Evolutionary conservation across 2,797 vertebrate genomes (phyloP).

Genomic region (Merluccius polli): DNA sequence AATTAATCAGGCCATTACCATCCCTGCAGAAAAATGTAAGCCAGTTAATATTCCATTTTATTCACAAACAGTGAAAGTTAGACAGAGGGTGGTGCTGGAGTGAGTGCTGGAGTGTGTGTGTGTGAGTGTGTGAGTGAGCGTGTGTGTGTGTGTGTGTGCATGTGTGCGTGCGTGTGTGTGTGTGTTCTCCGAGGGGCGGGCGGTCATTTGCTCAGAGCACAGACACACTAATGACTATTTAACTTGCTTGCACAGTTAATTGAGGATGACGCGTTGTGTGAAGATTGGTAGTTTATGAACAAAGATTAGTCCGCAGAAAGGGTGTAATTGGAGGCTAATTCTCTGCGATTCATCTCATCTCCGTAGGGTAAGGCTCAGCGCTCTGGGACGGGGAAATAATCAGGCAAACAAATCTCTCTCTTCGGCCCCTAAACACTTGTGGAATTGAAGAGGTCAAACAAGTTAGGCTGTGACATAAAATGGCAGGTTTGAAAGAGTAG

Average conservation of each 20-base stretch:
- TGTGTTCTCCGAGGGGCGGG: constrained; percentile 11
- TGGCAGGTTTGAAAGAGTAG: neutral
- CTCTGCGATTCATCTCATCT: constrained; percentile 58
- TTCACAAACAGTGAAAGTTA: neutral
- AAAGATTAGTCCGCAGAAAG: constrained; percentile 42
- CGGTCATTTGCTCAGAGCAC: constrained; percentile 42
- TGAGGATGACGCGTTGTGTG: constrained; percentile 57
- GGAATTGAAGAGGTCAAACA: constrained; percentile 30
- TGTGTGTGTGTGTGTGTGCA: neutral
- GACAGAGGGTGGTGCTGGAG: neutral
- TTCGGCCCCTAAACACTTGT: constrained; percentile 39
- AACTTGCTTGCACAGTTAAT: constrained; percentile 60
- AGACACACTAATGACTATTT: constrained; percentile 66
- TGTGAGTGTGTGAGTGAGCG: neutral
- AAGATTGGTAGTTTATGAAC: constrained; percentile 25
- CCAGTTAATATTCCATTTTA: neutral
- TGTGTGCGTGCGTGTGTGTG: constrained; percentile 24
- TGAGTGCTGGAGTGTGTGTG: neutral
- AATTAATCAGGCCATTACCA: neutral
- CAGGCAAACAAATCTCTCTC: constrained; percentile 56
- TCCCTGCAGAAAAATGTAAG: neutral
- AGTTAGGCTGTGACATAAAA: constrained; percentile 26
- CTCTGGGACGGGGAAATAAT: constrained; percentile 65
- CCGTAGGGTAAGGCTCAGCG: constrained; percentile 48
- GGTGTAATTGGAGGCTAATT: constrained; percentile 65